A percentile compares a stretch with the other conserved stretches of the same genome.
Conservation (phyloP, 2,888 invertebrate species). For the Clostera curtula region DNA sequence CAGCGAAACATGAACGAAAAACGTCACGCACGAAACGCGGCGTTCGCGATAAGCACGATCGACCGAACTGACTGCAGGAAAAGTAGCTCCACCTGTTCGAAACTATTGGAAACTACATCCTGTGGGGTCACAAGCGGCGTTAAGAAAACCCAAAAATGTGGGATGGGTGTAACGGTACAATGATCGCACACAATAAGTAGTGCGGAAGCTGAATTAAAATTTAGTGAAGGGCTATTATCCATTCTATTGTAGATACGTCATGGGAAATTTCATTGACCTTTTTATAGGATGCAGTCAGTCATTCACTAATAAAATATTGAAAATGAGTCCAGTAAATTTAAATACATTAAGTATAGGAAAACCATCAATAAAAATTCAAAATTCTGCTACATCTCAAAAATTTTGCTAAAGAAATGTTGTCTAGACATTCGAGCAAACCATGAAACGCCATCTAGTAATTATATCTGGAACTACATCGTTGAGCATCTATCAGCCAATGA, state of each 20-base stretch:
- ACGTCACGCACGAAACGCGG: slow-evolving; percentile 47
- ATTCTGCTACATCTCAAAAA: no score
- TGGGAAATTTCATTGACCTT: slow-evolving; percentile 18
- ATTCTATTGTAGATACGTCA: slow-evolving; percentile 26
- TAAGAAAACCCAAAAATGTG: slow-evolving; percentile 50
- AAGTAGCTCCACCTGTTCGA: slow-evolving; percentile 64
- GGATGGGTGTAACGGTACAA: slow-evolving; percentile 61
- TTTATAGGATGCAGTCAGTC: no score
- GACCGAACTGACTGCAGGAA: slow-evolving; percentile 38
- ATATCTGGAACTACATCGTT: slow-evolving; percentile 4
- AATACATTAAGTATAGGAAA: no score
- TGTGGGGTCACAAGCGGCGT: slow-evolving; percentile 43
- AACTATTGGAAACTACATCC: slow-evolving; percentile 42
- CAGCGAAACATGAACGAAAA: slow-evolving; percentile 49
- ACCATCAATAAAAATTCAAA: no score
- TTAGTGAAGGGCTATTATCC: slow-evolving; percentile 35
- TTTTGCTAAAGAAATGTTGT: no score
- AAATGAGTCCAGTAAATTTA: no score
- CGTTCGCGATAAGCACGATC: slow-evolving; percentile 33
- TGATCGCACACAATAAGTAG: slow-evolving; percentile 45
- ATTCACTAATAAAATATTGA: no score
- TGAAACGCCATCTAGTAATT: slow-evolving; percentile 38
- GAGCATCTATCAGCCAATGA: slow-evolving; percentile 17
- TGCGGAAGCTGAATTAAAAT: slow-evolving; percentile 48
- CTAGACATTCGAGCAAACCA: no score